These are phyloP conservation scores for Cottus gobio DNA, from an alignment of 2,113 vertebrate genomes.

Conservation along the genomic window DNA sequence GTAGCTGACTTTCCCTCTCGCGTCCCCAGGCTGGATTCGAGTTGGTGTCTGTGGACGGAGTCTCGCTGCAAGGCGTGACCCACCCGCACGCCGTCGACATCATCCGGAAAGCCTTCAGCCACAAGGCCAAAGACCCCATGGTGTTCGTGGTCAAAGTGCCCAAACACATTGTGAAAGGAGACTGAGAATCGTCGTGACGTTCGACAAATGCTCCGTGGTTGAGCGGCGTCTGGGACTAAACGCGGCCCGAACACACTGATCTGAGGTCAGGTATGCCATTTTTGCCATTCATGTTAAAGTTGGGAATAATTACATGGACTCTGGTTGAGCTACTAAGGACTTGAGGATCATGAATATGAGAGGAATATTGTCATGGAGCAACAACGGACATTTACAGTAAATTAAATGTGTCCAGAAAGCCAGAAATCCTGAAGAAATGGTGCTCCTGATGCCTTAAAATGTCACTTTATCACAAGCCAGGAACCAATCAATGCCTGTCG, in stretches of 20 bases:
- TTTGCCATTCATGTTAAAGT: constrained; percentile 41
- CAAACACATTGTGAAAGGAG: constrained; percentile 38
- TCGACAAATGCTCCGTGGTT: neutral
- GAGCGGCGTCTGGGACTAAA: neutral
- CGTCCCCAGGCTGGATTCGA: constrained; percentile 79
- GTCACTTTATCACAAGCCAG: constrained; percentile 10
- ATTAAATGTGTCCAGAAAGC: neutral
- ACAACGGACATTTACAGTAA: neutral
- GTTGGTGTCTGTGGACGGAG: constrained; percentile 91
- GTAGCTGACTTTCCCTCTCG: neutral
- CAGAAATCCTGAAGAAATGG: neutral
- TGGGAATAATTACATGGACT: neutral
- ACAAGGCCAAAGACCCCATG: constrained; percentile 95
- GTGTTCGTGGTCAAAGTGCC: constrained; percentile 92
- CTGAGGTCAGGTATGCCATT: constrained; percentile 11
- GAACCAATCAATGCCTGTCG: constrained; percentile 8
- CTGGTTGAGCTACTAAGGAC: neutral
- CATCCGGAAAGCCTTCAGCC: constrained; percentile 94
- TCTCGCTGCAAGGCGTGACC: constrained; percentile 89
- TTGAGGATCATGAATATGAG: neutral
- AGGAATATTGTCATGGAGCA: neutral
- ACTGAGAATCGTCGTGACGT: neutral
- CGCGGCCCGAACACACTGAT: neutral
- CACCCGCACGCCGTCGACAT: constrained; percentile 93
- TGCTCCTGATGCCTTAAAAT: constrained; percentile 24